phyloP scores from a whole-genome alignment of 2,888 invertebrate species.

The Hirtodrosophila confusa region DNA sequence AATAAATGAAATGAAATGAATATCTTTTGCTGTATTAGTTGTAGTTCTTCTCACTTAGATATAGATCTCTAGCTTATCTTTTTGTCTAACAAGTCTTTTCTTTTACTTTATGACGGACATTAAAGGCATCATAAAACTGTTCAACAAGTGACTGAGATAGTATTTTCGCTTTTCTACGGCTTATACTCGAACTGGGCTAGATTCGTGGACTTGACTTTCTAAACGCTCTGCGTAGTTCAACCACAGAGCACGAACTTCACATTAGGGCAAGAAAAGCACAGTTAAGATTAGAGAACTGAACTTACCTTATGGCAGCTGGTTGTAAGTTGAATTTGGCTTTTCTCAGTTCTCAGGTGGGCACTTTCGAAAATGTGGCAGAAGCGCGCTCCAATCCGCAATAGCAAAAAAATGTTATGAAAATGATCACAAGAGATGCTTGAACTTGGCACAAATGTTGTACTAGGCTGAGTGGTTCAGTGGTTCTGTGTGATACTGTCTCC shows the following conservation, averaged over 20 bases:
- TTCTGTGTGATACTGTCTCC: constrained; percentile 7
- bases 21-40: no score
- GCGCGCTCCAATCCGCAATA: constrained; percentile 35
- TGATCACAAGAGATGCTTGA: constrained; percentile 31
- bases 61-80: constrained; percentile 1
- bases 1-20: no score
- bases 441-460: constrained; percentile 41
- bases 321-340: not conserved
- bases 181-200: constrained; percentile 36
- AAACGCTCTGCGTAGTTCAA: constrained; percentile 19
- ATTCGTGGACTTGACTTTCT: constrained; percentile 43
- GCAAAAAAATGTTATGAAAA: constrained; percentile 18
- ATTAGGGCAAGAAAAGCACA: constrained; percentile 17
- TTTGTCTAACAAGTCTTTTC: constrained; percentile 8
- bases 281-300: constrained; percentile 32
- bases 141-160: constrained; percentile 11
- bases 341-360: not conserved
- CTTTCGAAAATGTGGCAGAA: constrained; percentile 10
- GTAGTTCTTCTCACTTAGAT: not conserved
- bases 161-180: constrained; percentile 29
- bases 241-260: constrained; percentile 36
- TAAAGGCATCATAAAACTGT: constrained; percentile 23
- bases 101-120: constrained; percentile 8
- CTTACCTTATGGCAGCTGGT: constrained; percentile 46
- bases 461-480: constrained; percentile 15